Conservation (phyloP, 2,797 vertebrate genomes). For the Sebastes kiyomatsui region DNA sequence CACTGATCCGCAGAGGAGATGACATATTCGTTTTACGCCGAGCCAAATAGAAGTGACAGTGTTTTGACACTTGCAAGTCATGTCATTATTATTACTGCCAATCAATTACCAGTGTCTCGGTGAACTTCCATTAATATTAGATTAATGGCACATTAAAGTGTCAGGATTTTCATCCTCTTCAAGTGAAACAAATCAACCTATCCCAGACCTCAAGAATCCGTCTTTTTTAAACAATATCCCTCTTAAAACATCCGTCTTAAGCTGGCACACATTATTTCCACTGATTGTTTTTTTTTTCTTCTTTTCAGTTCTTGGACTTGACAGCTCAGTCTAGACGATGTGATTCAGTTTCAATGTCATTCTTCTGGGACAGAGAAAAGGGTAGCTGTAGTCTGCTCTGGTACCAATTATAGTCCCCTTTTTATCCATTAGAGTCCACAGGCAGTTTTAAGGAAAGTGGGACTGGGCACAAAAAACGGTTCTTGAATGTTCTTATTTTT, state of each 20-base stretch:
- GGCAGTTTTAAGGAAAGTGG: neutral
- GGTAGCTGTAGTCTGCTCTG: conserved; percentile 11
- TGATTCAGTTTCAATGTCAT: conserved; percentile 27
- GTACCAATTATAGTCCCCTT: conserved; percentile 22
- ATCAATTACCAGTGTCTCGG: neutral
- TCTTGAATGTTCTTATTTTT: neutral
- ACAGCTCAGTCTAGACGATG: conserved; percentile 19
- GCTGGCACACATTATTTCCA: neutral
- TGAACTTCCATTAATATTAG: neutral
- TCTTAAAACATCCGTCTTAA: neutral
- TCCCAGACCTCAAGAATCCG: neutral
- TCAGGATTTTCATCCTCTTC: neutral
- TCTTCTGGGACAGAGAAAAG: neutral
- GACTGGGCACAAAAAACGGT: neutral
- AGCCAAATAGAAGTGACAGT: conserved; percentile 6
- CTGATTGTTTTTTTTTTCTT: neutral
- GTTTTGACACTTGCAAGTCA: conserved; percentile 6
- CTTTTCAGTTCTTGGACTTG: neutral
- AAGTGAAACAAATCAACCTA: neutral
- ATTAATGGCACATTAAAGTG: conserved; percentile 11
- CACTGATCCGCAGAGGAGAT: neutral
- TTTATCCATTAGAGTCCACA: neutral
- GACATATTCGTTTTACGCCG: neutral
- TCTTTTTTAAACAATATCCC: neutral
- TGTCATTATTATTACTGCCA: neutral